Conservation (phyloP, 2,113 vertebrate species). For the Mesitornis unicolor region DNA sequence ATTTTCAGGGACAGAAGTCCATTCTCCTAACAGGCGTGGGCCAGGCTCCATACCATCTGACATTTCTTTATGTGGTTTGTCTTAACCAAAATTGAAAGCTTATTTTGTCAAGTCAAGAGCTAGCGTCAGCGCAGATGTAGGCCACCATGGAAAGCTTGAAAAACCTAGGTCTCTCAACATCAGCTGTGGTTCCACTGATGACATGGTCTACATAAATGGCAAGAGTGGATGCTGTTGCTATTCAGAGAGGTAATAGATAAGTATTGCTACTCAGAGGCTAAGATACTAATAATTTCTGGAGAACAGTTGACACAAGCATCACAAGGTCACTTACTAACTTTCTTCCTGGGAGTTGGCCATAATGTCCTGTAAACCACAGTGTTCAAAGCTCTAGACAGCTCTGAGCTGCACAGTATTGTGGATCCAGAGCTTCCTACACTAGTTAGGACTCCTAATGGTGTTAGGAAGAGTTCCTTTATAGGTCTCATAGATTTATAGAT, state of each 20-base stretch:
- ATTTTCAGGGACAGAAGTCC: conserved; percentile 20
- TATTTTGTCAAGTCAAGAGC: not conserved
- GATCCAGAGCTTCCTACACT: not conserved
- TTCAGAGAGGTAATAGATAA: not conserved
- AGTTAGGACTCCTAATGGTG: not conserved
- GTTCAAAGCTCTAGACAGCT: not conserved
- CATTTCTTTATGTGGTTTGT: not conserved
- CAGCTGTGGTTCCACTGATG: not conserved
- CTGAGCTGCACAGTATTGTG: not conserved
- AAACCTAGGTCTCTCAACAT: not conserved
- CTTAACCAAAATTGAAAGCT: not conserved
- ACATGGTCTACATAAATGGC: not conserved
- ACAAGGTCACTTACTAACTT: not conserved
- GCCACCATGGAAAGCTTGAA: not conserved
- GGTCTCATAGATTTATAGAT: not conserved
- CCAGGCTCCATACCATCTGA: not conserved
- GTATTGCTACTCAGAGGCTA: not conserved
- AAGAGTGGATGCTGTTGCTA: not conserved
- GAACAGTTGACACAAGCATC: not conserved
- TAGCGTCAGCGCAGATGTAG: accelerated
- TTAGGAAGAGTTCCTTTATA: not conserved
- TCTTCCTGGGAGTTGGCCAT: not conserved
- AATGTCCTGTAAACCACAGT: not conserved
- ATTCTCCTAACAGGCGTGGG: not conserved
- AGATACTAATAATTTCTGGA: not conserved